Percentiles rank a stretch among this genome's conserved stretches.
Conservation (phyloP, 2,113 vertebrate species). For the Centropristis striata region DNA sequence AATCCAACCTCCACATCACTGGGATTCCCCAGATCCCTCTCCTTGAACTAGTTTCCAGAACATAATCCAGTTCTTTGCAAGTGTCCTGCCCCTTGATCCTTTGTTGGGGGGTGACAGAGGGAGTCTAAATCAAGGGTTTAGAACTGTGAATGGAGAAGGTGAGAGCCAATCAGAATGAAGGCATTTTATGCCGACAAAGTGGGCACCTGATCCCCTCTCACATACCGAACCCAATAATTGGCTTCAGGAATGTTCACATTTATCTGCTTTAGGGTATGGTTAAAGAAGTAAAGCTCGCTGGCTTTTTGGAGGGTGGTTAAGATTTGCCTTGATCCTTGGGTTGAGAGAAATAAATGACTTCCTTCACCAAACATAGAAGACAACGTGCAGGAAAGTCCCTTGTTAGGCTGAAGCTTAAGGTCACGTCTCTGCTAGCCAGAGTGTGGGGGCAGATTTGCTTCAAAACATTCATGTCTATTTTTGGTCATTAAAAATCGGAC, state of each 20-base stretch:
- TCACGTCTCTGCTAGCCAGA: constrained; percentile 45
- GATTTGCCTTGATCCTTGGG: constrained; percentile 64
- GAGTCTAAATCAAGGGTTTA: constrained; percentile 72
- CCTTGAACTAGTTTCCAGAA: constrained; percentile 49
- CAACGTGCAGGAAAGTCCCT: constrained; percentile 73
- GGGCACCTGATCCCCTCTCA: constrained; percentile 78
- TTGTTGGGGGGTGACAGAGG: constrained; percentile 74
- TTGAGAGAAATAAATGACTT: constrained; percentile 69
- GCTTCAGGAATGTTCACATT: constrained; percentile 72
- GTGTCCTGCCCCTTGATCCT: constrained; percentile 75
- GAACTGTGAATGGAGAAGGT: constrained; percentile 52
- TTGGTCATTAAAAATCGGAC: constrained; percentile 55
- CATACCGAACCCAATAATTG: constrained; percentile 72
- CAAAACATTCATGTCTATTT: constrained; percentile 63
- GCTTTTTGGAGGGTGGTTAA: constrained; percentile 49
- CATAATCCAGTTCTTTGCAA: constrained; percentile 74
- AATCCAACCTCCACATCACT: constrained; percentile 48
- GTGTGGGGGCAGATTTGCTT: constrained; percentile 64
- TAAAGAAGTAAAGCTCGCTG: constrained; percentile 48
- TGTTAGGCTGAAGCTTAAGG: constrained; percentile 51
- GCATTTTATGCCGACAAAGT: constrained; percentile 71
- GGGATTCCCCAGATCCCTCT: constrained; percentile 57
- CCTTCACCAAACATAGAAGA: constrained; percentile 66
- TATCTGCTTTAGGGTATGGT: constrained; percentile 54
- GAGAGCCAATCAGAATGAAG: constrained; percentile 56